Base-by-base conservation (phyloP, 2,797 vertebrate genomes). In the Urocyon cinereoargenteus region DNA sequence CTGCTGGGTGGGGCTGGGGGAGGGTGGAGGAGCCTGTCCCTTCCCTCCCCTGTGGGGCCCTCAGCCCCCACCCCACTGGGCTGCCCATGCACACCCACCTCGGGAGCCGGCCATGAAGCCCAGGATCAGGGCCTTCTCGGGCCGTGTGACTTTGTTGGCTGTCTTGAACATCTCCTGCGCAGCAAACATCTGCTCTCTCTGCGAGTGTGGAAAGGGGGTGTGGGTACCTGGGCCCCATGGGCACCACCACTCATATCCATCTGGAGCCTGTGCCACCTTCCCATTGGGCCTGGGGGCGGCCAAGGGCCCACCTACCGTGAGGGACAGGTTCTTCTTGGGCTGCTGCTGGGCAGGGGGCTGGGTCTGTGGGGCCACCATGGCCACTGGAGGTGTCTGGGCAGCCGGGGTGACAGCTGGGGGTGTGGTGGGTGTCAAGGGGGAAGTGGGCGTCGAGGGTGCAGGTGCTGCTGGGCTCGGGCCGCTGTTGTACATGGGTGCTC, bases 91-190 rank as follows among this genome's bases (percentile, higher is more conserved):
- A 6, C 19, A 96, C 98, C 3, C 99, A 99, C 99, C 99, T 99
- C 99, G 99, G 86, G 99, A 99, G 98, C 99, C 99, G 1, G 99
- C 99, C 99, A 99, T 99, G 99, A 99, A 99, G 97, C 99, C 99
- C 98, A 99, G 98, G 94, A 99, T 99, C 86, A 99, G 99, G n/a
- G 99, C 99, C 98, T 99, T 99, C 98, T 99, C 99, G 7, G 99
- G 99, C 97, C 99, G 99, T 6, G 99, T 99, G 87, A 99, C 99
- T 98, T 99, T 99, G 99, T 99, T 99, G 98, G 99, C 99, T 0
- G 99, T 99, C 99, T 99, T 99, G 99, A 99, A 99, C 99, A 99
- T 99, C 98, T 99, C 99, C 98, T 99, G 99, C 9, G 99, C 99
- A 0, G 99, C 99, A 70, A 99, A 99, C 99, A 99, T 99, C 98